These are phyloP conservation scores for Mormyrus iriodes DNA, from an alignment of 2,113 vertebrate genomes.

Conservation along the genomic window DNA sequence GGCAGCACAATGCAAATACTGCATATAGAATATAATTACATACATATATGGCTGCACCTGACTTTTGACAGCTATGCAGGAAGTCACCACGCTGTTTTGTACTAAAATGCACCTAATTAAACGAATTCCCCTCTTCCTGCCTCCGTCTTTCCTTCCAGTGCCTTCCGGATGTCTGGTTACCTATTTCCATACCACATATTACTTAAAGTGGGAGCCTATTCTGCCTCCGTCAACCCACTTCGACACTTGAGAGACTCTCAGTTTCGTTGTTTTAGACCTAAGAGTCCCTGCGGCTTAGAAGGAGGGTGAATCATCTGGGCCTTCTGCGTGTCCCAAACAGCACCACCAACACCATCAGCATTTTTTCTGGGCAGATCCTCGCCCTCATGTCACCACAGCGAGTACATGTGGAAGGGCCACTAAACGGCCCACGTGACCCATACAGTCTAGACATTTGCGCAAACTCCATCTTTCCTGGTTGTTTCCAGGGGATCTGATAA, in stretches of 20 bases:
- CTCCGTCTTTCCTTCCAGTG: background rate
- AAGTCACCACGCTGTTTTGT: background rate
- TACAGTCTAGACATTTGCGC: background rate
- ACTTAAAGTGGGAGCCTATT: background rate
- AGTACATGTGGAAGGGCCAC: background rate
- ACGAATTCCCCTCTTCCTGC: background rate
- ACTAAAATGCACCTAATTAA: background rate
- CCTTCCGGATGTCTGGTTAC: background rate
- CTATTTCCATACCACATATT: background rate
- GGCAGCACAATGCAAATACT: constrained; percentile 7
- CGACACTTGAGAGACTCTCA: background rate
- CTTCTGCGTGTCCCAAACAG: background rate
- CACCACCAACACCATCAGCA: background rate
- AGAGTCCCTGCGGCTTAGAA: background rate
- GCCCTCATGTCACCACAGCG: background rate
- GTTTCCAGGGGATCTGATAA: background rate
- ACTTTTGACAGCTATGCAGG: background rate
- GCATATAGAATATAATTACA: background rate
- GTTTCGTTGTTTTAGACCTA: background rate
- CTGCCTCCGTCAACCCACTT: background rate
- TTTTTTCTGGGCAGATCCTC: background rate
- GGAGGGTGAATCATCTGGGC: background rate
- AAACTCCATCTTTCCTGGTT: background rate
- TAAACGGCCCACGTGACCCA: background rate
- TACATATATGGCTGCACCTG: background rate